Percentiles rank a stretch among this genome's conserved stretches.
phyloP scores from a whole-genome alignment of 2,797 vertebrate genomes.

The Rhinella marina region DNA sequence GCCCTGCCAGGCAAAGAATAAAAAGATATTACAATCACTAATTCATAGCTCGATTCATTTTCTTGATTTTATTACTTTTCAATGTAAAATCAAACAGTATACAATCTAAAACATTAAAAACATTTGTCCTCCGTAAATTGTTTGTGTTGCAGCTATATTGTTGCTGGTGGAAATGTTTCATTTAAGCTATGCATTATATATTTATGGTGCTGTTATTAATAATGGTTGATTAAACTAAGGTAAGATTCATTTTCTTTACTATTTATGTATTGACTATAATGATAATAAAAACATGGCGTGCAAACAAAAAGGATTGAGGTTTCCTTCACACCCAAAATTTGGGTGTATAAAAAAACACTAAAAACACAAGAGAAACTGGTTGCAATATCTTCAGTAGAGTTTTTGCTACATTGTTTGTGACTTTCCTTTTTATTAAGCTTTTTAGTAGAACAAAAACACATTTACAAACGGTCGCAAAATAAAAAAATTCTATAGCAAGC shows the following conservation, averaged over 20 bases:
- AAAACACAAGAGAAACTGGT: too few species aligned
- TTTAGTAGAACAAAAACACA: too few species aligned
- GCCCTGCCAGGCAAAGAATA: constrained; percentile 28
- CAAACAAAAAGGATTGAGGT: background rate
- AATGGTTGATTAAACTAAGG: constrained; percentile 7
- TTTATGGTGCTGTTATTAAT: background rate
- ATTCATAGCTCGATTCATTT: constrained; percentile 31
- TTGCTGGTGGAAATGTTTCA: background rate
- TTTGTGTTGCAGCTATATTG: background rate
- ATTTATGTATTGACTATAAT: background rate
- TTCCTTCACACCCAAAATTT: background rate
- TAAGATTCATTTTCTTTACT: background rate
- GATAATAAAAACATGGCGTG: background rate
- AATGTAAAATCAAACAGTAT: constrained; percentile 25
- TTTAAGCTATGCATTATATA: background rate
- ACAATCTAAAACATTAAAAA: background rate
- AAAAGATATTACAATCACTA: constrained; percentile 27
- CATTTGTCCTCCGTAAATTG: background rate
- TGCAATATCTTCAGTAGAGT: too few species aligned
- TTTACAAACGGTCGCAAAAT: too few species aligned
- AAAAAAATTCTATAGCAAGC: too few species aligned
- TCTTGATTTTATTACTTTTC: constrained; percentile 18
- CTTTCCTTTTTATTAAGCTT: too few species aligned
- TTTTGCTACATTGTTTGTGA: too few species aligned
- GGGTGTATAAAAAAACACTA: too few species aligned